A percentile compares a stretch with the other conserved stretches of the same genome.
Conservation (phyloP, 2,888 invertebrate species). For the Ochropleura leucogaster region DNA sequence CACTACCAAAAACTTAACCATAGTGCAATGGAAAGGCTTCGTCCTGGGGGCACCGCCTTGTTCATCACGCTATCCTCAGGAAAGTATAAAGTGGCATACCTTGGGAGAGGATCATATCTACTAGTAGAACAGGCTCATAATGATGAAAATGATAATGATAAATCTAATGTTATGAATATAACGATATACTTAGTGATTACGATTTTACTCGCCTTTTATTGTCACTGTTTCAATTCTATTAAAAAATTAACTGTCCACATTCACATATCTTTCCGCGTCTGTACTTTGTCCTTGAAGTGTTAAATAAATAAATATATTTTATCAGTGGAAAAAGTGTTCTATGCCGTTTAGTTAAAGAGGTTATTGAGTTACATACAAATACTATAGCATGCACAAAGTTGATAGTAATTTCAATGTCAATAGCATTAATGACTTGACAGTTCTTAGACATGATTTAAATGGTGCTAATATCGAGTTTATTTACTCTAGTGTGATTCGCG, state of each 20-base stretch:
- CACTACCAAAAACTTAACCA: no score
- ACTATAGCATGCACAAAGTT: not conserved
- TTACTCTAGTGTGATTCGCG: not conserved
- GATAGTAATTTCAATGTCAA: not conserved
- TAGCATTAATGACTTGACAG: not conserved
- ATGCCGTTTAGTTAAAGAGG: not conserved
- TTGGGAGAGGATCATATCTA: no score
- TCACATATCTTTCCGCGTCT: no score
- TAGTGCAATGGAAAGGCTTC: no score
- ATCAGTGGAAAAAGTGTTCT: not conserved
- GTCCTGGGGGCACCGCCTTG: no score
- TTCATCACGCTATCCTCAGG: no score
- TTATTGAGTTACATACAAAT: not conserved
- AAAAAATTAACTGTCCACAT: rapidly evolving
- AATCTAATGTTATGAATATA: not conserved
- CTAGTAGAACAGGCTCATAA: no score
- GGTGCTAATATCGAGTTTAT: not conserved
- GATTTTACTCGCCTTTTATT: not conserved
- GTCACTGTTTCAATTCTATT: not conserved
- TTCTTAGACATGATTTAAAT: not conserved
- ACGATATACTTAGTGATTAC: not conserved
- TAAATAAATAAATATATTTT: no score
- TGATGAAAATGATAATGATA: no score
- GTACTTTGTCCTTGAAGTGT: no score
- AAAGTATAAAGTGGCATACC: no score